Conservation (phyloP, 2,888 invertebrate species). For the Pycnomerus fuliginosus region DNA sequence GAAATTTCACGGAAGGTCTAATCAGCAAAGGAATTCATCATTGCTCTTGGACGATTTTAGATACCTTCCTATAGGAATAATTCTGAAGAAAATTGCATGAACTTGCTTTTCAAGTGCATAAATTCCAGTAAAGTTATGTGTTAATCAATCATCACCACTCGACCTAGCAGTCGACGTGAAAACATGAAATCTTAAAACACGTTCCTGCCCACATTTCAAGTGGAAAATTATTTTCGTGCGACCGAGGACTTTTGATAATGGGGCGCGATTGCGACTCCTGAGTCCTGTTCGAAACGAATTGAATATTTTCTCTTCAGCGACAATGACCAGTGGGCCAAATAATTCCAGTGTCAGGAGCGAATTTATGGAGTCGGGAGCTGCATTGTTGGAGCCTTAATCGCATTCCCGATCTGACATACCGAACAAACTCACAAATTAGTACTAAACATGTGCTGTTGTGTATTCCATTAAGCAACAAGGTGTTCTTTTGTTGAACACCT, state of each 20-base stretch:
- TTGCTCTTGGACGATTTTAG: no score
- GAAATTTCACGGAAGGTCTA: no score
- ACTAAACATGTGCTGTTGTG: constrained; percentile 44
- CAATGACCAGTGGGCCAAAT: constrained; percentile 25
- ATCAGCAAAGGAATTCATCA: no score
- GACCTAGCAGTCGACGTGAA: constrained; percentile 38
- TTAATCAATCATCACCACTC: constrained; percentile 33
- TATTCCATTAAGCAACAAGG: constrained; percentile 21
- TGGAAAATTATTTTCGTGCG: constrained; percentile 32
- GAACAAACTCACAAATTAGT: constrained; percentile 49
- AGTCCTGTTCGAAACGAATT: no score
- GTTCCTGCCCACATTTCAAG: constrained; percentile 22
- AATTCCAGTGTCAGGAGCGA: constrained; percentile 39
- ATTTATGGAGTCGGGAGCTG: constrained; percentile 41
- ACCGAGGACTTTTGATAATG: constrained; percentile 9
- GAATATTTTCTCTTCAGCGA: constrained; percentile 15
- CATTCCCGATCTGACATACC: constrained; percentile 44
- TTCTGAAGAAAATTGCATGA: no score
- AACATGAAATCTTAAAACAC: constrained; percentile 37
- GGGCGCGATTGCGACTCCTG: constrained; percentile 8
- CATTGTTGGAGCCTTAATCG: constrained; percentile 43
- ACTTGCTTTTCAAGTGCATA: no score
- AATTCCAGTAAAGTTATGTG: constrained; percentile 13
- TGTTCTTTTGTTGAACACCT: constrained; percentile 13
- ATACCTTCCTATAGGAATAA: no score